Evolutionary conservation across 2,113 vertebrate genomes (phyloP).

Genomic region (Dicaeum eximium): DNA sequence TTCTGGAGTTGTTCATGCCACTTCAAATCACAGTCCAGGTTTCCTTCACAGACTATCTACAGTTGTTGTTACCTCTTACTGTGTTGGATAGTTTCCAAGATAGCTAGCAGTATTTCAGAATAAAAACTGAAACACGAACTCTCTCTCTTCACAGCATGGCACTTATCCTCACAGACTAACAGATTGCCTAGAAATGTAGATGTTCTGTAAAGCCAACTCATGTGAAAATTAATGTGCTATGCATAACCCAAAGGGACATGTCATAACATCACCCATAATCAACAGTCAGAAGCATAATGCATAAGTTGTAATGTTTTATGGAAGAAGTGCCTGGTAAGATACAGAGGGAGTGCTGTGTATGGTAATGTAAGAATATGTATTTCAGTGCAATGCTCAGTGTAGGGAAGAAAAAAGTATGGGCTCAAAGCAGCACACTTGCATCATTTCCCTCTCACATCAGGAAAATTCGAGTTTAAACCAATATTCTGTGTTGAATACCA

Average conservation of each 20-base stretch:
- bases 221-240: neutral
- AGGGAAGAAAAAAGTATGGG: neutral
- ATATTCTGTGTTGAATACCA: neutral
- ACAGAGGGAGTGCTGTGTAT: neutral
- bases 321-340: neutral
- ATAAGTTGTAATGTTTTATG: conserved; percentile 9
- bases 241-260: neutral
- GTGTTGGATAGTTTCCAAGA: neutral
- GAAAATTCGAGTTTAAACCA: neutral
- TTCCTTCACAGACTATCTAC: neutral
- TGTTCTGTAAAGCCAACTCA: neutral
- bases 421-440: neutral
- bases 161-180: neutral
- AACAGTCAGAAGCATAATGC: neutral
- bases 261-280: neutral
- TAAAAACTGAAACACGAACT: neutral
- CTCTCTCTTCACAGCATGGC: neutral
- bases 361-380: neutral
- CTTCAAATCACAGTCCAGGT: neutral
- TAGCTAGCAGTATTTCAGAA: neutral
- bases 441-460: neutral
- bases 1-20: neutral
- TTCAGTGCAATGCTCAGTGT: neutral
- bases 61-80: neutral
- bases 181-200: neutral